A percentile compares a stretch with the other conserved stretches of the same genome.
These are phyloP conservation scores for Brassicogethes aeneus DNA, from an alignment of 2,888 invertebrate genomes.

Conservation along the genomic window DNA sequence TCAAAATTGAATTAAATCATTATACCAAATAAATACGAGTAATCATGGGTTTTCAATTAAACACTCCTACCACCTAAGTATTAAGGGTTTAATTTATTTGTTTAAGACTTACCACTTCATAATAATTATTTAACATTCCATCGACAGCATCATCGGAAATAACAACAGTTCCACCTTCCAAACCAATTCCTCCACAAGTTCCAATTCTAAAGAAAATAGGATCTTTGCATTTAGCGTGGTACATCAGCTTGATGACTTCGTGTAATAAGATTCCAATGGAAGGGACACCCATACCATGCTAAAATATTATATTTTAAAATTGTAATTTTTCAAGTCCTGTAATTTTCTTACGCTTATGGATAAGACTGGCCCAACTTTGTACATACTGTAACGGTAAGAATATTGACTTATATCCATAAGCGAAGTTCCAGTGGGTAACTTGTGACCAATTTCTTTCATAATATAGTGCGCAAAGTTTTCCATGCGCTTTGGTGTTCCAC, in stretches of 20 bases:
- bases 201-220: slow-evolving; percentile 90
- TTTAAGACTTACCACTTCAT: slow-evolving; percentile 66
- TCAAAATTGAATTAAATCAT: no score
- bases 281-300: slow-evolving; percentile 99
- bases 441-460: slow-evolving; percentile 82
- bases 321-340: not conserved
- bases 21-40: no score
- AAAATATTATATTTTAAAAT: slow-evolving; percentile 23
- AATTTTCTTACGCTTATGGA: slow-evolving; percentile 73
- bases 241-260: slow-evolving; percentile 94
- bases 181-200: slow-evolving; percentile 89
- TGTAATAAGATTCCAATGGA: slow-evolving; percentile 92
- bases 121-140: slow-evolving; percentile 69
- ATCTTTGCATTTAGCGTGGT: slow-evolving; percentile 79
- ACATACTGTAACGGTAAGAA: slow-evolving; percentile 91
- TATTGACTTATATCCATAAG: slow-evolving; percentile 84
- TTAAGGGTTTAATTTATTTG: no score
- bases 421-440: slow-evolving; percentile 80
- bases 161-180: slow-evolving; percentile 89
- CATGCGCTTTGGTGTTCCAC: slow-evolving; percentile 92
- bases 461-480: slow-evolving; percentile 86
- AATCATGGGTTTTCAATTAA: no score
- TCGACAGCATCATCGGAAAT: slow-evolving; percentile 90
- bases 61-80: no score
- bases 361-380: slow-evolving; percentile 85